Base-by-base conservation (phyloP, 2,888 invertebrate genomes). In the Bursaphelenchus okinawaensis region DNA sequence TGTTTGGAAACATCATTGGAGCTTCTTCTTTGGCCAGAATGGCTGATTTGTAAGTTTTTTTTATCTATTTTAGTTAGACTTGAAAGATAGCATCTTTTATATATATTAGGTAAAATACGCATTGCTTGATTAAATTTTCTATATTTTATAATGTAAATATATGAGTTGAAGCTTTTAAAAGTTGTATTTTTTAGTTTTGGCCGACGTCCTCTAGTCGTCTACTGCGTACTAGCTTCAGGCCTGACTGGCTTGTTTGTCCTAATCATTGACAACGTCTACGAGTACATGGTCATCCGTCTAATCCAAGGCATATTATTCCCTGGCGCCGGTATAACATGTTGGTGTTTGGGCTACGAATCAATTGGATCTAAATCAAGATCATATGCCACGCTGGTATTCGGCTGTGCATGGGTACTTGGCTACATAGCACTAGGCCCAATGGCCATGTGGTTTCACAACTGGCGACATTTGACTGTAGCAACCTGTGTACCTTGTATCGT, bases 291-390 rank as follows among this genome's bases (percentile, higher is more conserved):
- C 63, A 86, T 88, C 52, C 85, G 90, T 69, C 83, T 88, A 66
- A 81, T 90, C 57, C 87, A 90, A 24, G 90, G 90, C 12, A 87
- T 89, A 12, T 88, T 89, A 9, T 89, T 90, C 7, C 89, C 89
- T 4, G 74, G 71, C 8, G 20, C 56, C 0, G 62, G 63, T 7
- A 61, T 74, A 20, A 59, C 69, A 40, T 70, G 68, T 28, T 78
- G 78, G 78, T 74, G 75, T 6, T 62, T 75, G 7, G 76, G 72
- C 4, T 78, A 78, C 58, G 78, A 78, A 64, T 70, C 72, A 7
- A 72, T 71, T 7, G 72, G 76, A 1, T 61, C 70, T 12, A 61
- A 65, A 20, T 64, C 76, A 8, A 70, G 78, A 7, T 62, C 70
- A 19, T 75, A 69, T 65, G 69, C 75, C 6, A 73, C 77, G 12